Evolutionary conservation across 2,888 invertebrate genomes (phyloP).

Genomic region (Euplexia lucipara): DNA sequence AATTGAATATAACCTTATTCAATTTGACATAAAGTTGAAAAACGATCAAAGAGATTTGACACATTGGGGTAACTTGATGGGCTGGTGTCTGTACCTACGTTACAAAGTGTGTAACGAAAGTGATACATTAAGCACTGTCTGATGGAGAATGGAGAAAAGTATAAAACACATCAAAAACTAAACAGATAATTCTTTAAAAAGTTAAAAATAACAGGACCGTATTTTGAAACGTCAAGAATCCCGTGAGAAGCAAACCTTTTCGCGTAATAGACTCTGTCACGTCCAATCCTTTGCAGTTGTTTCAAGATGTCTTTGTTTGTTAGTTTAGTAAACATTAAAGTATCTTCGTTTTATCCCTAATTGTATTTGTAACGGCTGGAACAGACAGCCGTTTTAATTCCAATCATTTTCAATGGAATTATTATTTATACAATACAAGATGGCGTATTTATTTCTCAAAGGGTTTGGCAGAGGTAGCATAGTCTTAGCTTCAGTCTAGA

Average conservation of each 20-base stretch:
- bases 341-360: slow-evolving; percentile 34
- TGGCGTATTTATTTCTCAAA: neutral
- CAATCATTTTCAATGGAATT: slow-evolving; percentile 18
- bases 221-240: slow-evolving; percentile 16
- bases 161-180: neutral
- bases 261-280: slow-evolving; percentile 45
- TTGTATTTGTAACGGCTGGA: slow-evolving; percentile 34
- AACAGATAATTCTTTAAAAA: neutral
- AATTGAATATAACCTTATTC: no score
- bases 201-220: slow-evolving; percentile 22
- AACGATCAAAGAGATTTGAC: no score
- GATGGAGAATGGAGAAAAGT: no score
- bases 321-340: slow-evolving; percentile 32
- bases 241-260: slow-evolving; percentile 10
- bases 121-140: no score
- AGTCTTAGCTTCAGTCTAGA: no score
- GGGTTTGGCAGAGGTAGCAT: neutral
- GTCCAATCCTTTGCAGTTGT: slow-evolving; percentile 47
- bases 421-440: neutral
- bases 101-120: no score
- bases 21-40: no score
- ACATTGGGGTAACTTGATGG: no score
- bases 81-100: no score
- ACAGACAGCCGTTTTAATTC: slow-evolving; percentile 27
- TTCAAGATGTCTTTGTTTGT: slow-evolving; percentile 52